phyloP scores from a whole-genome alignment of 2,888 invertebrate species.

The Clepsis dumicolana region DNA sequence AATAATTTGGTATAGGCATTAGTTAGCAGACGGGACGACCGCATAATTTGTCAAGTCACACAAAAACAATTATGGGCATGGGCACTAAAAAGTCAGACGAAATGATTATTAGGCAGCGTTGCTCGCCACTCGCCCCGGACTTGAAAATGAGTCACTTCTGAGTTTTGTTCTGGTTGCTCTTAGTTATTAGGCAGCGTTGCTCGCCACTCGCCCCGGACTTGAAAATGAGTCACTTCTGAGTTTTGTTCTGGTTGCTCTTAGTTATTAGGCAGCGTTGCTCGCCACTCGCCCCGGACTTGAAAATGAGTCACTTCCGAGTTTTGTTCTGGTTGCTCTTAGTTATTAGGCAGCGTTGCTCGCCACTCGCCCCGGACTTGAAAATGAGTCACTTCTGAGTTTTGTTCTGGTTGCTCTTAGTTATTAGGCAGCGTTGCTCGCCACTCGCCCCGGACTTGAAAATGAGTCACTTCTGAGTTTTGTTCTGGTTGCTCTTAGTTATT shows the following conservation, averaged over 20 bases:
- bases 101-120: conserved; percentile 23
- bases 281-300: too few relatives aligned
- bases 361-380: too few relatives aligned
- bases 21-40: conserved; percentile 34
- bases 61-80: conserved; percentile 37
- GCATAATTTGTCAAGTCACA: conserved; percentile 41
- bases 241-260: not conserved
- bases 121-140: too few relatives aligned
- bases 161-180: not conserved
- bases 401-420: not conserved
- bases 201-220: too few relatives aligned
- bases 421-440: too few relatives aligned
- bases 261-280: too few relatives aligned
- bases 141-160: conserved; percentile 37
- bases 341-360: too few relatives aligned
- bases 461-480: too few relatives aligned
- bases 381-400: conserved; percentile 33
- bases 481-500: too few relatives aligned
- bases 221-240: conserved; percentile 36
- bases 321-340: not conserved
- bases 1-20: conserved; percentile 37
- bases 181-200: not conserved
- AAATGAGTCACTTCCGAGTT: conserved; percentile 35
- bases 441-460: too few relatives aligned
- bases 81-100: conserved; percentile 34